Base-by-base conservation (phyloP, 1,140 invertebrate genomes). In the Sitophilus oryzae region DNA sequence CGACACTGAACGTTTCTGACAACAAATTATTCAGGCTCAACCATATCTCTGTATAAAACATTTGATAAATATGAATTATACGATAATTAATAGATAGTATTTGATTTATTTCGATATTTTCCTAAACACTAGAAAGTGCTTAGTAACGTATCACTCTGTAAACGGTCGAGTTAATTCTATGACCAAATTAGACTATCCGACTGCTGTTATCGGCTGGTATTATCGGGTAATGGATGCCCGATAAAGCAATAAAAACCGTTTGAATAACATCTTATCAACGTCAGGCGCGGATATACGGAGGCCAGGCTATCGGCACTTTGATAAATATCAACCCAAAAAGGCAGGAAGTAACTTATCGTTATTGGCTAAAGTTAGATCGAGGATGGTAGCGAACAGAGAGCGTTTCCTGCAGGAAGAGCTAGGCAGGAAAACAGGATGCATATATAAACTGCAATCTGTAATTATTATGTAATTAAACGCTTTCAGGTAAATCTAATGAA, bases 221-320 rank as follows among this genome's bases (percentile, higher is more conserved):
- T n/a, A n/a, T n/a, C n/a, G n/a, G n/a, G 25, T 30, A 30, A 30
- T 30, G 25, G 25, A 30, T n/a, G 25, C 25, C 25, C 25, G 25
- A 30, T 30, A 30, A 30, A 11, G 5, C 25, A 30, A 30, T 30
- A 19, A 41, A 41, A 41, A 41, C 15, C 10, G 38, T 41, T 15
- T 9, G 9, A 15, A 14, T 15, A 41, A 19, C 38, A 41, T 19
- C 38, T 41, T 15, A 41, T 19, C 18, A 19, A 15, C 8, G 9
- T 45, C 43, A 23, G 21, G 18, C n/a, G 23, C 43, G 43, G 43
- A 45, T 45, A 45, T 23, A 21, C 22, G 23, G 18, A 45, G 43
- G 43, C 43, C 21, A 21, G 11, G 18, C 22, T 45, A 45, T 45
- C 43, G 18, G 43, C 43, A 10, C 9, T 15, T 41, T 41, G 38